Conservation (phyloP, 2,888 invertebrate species). For the Xestia rhomboidea region DNA sequence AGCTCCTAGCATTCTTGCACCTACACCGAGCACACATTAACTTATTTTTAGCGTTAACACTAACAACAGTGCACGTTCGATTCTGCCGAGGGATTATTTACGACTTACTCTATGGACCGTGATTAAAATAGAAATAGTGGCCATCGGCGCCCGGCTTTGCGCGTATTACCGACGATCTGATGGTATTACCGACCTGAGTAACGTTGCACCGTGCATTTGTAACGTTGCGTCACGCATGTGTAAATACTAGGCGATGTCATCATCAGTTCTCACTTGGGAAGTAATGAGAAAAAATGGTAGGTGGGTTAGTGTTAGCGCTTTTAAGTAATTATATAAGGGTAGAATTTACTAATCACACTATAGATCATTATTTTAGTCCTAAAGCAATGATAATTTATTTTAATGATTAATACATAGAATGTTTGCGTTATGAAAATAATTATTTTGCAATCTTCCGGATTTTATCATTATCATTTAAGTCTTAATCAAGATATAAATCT, state of each 20-base stretch:
- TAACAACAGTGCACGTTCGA: slow-evolving; percentile 79
- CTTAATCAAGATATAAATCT: no score
- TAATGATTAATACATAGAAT: no score
- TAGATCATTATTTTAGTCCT: no score
- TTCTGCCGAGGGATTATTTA: slow-evolving; percentile 82
- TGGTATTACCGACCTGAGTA: slow-evolving; percentile 50
- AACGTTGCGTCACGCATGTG: slow-evolving; percentile 1
- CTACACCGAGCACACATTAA: slow-evolving; percentile 50
- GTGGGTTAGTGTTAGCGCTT: background rate
- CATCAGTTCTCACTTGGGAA: slow-evolving; percentile 8
- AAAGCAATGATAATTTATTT: no score
- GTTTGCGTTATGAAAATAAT: no score
- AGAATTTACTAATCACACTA: no score
- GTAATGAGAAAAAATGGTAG: background rate
- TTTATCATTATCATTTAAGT: no score
- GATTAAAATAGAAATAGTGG: slow-evolving; percentile 81
- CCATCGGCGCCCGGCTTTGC: slow-evolving; percentile 69
- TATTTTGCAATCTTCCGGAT: no score
- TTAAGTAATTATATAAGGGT: no score
- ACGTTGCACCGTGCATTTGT: slow-evolving; percentile 39
- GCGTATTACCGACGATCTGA: slow-evolving; percentile 63
- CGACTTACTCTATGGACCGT: slow-evolving; percentile 74
- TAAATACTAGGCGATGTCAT: slow-evolving; percentile 30
- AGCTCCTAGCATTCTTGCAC: slow-evolving; percentile 54
- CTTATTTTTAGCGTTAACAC: slow-evolving; percentile 74